Conservation (phyloP, 2,888 invertebrate genomes). For the Melinaea menophilus region DNA sequence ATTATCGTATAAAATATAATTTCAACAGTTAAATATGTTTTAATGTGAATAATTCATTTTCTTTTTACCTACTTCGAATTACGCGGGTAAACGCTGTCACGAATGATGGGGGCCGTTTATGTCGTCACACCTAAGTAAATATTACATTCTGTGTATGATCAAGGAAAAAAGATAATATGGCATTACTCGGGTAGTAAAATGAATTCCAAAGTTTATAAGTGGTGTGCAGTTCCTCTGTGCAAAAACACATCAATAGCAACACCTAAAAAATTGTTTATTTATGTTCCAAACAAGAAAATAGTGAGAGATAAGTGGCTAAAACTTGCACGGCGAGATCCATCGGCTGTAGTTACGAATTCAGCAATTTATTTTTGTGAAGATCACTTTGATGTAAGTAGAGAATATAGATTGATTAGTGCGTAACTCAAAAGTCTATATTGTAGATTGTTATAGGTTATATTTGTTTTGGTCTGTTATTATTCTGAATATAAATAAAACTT, state of each 20-base stretch:
- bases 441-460: conserved; percentile 16
- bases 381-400: conserved; percentile 26
- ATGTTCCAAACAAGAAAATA: conserved; percentile 34
- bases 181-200: neutral
- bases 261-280: conserved; percentile 34
- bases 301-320: conserved; percentile 35
- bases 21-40: too few species aligned
- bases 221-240: conserved; percentile 6
- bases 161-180: too few species aligned
- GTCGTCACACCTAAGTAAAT: too few species aligned
- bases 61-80: too few species aligned
- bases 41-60: too few species aligned
- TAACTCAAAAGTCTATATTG: neutral
- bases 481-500: conserved; percentile 7
- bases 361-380: conserved; percentile 24
- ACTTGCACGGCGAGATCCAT: conserved; percentile 34
- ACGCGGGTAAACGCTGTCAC: too few species aligned
- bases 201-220: conserved; percentile 19
- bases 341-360: conserved; percentile 26
- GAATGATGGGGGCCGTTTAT: too few species aligned
- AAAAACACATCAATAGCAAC: conserved; percentile 26
- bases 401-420: conserved; percentile 11
- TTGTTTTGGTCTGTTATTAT: conserved; percentile 12
- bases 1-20: too few species aligned
- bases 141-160: too few species aligned